Conservation (phyloP, 2,797 vertebrate genomes). For the Masticophis lateralis region DNA sequence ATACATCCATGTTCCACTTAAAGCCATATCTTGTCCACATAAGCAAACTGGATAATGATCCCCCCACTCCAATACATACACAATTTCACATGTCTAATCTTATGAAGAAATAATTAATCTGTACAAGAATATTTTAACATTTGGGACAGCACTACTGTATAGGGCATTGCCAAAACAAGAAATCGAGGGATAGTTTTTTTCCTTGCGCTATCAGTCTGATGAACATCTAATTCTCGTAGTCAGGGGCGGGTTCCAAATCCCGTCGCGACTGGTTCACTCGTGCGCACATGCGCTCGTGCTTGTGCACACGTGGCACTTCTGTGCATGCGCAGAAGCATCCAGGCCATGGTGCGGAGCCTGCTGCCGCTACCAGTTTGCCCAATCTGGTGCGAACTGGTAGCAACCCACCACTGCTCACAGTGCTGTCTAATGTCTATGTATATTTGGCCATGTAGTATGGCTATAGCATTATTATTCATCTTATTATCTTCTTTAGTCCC, state of each 20-base stretch:
- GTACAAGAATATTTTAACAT: not conserved
- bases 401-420: not conserved
- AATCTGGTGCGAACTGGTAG: too few species aligned
- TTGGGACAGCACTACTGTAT: not conserved
- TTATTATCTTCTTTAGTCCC: not conserved
- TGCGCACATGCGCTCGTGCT: too few species aligned
- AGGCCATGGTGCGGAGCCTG: too few species aligned
- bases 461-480: not conserved
- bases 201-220: not conserved
- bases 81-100: not conserved
- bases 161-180: not conserved
- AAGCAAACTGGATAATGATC: not conserved
- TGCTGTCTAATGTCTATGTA: not conserved
- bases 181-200: not conserved
- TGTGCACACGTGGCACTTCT: too few species aligned
- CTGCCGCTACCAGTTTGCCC: too few species aligned
- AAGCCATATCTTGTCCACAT: conserved; percentile 1
- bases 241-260: too few species aligned
- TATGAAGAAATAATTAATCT: not conserved
- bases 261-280: too few species aligned
- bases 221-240: not conserved
- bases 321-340: too few species aligned
- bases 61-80: not conserved
- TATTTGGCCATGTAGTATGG: not conserved
- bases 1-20: conserved; percentile 41